Evolutionary conservation across 2,113 vertebrate genomes (phyloP).

Genomic region (Chitala chitala): DNA sequence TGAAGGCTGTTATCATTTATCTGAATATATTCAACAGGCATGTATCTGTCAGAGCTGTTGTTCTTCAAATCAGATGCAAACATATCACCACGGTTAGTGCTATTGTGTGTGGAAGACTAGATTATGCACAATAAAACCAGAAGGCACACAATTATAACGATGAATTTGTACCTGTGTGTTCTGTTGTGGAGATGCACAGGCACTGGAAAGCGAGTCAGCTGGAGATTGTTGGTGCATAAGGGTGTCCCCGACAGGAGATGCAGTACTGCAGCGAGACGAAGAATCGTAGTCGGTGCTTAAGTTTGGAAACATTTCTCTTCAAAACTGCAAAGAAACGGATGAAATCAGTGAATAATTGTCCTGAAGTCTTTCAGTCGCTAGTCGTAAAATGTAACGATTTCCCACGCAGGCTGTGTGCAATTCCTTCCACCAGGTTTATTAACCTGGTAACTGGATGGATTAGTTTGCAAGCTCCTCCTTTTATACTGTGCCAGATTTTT

Average conservation of each 20-base stretch:
- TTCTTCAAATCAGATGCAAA: background rate
- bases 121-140: background rate
- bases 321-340: background rate
- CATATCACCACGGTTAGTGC: conserved; percentile 27
- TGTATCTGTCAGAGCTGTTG: background rate
- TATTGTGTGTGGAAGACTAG: conserved; percentile 22
- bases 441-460: conserved; percentile 64
- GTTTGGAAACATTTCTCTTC: conserved; percentile 70
- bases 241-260: conserved; percentile 73
- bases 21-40: conserved; percentile 18
- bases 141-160: conserved; percentile 27
- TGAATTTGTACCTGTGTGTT: conserved; percentile 72
- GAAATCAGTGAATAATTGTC: conserved; percentile 7
- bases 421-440: conserved; percentile 63
- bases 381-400: background rate
- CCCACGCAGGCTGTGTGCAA: conserved; percentile 10
- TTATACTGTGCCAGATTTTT: conserved; percentile 70
- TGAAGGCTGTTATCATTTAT: background rate
- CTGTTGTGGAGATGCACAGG: conserved; percentile 73
- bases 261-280: conserved; percentile 80
- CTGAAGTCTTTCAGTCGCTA: background rate
- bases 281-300: conserved; percentile 73
- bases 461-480: conserved; percentile 65
- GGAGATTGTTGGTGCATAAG: conserved; percentile 71
- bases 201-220: conserved; percentile 75